A percentile compares a stretch with the other conserved stretches of the same genome.
Evolutionary conservation across 2,888 invertebrate genomes (phyloP).

Genomic region (Helleia helle): DNA sequence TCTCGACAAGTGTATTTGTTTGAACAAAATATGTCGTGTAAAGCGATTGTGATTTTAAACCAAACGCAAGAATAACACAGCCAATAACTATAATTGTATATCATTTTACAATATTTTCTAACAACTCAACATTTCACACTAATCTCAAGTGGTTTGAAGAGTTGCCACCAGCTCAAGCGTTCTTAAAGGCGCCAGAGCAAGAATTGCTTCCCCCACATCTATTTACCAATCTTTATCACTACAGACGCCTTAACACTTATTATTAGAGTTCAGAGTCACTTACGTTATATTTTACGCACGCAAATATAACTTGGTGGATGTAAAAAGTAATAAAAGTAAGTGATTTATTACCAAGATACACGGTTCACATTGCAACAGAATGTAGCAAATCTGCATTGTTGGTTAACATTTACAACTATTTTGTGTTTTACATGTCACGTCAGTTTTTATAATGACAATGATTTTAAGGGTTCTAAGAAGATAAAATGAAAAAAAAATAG

Average conservation of each 20-base stretch:
- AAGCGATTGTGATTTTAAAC: too few relatives aligned
- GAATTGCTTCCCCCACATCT: slow-evolving; percentile 22
- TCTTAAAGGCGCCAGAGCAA: slow-evolving; percentile 49
- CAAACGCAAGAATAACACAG: too few relatives aligned
- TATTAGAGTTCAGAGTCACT: slow-evolving; percentile 10
- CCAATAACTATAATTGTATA: background rate
- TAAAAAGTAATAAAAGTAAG: slow-evolving; percentile 10
- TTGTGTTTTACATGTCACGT: too few relatives aligned
- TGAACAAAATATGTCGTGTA: too few relatives aligned
- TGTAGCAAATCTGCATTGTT: slow-evolving; percentile 17
- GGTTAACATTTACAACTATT: background rate
- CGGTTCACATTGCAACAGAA: slow-evolving; percentile 13
- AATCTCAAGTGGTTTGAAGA: slow-evolving; percentile 27
- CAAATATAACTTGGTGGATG: slow-evolving; percentile 6
- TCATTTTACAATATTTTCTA: slow-evolving; percentile 16
- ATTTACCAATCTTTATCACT: background rate
- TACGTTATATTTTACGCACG: background rate
- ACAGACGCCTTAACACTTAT: background rate
- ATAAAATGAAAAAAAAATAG: too few relatives aligned
- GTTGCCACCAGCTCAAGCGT: slow-evolving; percentile 45
- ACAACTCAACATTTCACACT: slow-evolving; percentile 22
- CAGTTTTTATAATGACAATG: too few relatives aligned
- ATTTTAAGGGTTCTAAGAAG: too few relatives aligned
- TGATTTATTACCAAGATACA: slow-evolving; percentile 13
- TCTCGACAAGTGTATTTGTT: too few relatives aligned